Conservation (phyloP, 92 coral and sea anemone genomes). For the Virgularia gustaviana region DNA sequence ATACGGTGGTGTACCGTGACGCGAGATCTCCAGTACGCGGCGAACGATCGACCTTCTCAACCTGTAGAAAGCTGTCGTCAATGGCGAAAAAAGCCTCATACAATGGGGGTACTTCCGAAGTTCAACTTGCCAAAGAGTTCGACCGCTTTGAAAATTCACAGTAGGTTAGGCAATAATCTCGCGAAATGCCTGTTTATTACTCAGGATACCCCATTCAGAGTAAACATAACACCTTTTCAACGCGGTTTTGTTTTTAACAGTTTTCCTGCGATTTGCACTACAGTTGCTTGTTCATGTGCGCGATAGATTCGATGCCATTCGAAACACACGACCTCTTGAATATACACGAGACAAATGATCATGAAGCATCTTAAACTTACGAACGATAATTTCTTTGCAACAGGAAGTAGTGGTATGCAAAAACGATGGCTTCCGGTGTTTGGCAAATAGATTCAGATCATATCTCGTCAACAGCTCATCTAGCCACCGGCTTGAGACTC, state of each 20-base stretch:
- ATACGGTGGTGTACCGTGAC: neutral
- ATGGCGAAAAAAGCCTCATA: constrained; percentile 3
- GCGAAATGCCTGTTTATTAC: constrained; percentile 14
- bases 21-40: neutral
- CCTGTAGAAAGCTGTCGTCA: neutral
- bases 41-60: neutral
- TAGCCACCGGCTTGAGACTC: constrained; percentile 28
- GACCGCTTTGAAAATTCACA: constrained; percentile 28
- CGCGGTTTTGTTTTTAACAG: constrained; percentile 19
- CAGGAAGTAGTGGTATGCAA: constrained; percentile 35
- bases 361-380: too few relatives aligned
- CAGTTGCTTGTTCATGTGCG: neutral
- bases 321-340: neutral
- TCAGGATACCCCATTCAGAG: constrained; percentile 43
- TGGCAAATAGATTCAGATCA: constrained; percentile 31
- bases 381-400: constrained; percentile 22
- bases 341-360: too few relatives aligned
- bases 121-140: constrained; percentile 20
- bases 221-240: constrained; percentile 36
- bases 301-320: neutral
- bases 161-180: constrained; percentile 40
- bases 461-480: constrained; percentile 44
- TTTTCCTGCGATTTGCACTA: constrained; percentile 25
- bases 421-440: constrained; percentile 20
- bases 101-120: constrained; percentile 24